Conservation (phyloP, 2,888 invertebrate genomes). For the Acanthoscelides obtectus region DNA sequence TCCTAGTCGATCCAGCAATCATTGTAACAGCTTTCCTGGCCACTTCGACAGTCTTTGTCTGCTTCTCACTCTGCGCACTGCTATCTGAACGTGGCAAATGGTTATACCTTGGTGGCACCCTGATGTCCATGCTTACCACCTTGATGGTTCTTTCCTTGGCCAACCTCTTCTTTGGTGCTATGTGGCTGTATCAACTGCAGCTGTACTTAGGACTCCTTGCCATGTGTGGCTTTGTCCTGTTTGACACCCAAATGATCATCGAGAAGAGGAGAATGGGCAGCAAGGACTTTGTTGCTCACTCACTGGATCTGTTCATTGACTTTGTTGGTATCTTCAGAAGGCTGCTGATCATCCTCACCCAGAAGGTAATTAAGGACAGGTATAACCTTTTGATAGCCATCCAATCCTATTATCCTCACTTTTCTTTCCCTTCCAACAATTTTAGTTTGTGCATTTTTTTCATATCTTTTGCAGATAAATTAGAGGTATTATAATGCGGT, state of each 20-base stretch:
- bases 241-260: conserved; percentile 95
- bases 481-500: neutral
- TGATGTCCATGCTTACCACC: conserved; percentile 77
- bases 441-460: too few relatives aligned
- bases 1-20: conserved; percentile 79
- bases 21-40: conserved; percentile 82
- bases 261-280: conserved; percentile 87
- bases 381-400: conserved; percentile 20
- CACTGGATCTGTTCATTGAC: conserved; percentile 91
- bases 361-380: conserved; percentile 63
- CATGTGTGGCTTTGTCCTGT: conserved; percentile 94
- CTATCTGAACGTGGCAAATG: conserved; percentile 70
- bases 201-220: conserved; percentile 83
- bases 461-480: too few relatives aligned
- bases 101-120: conserved; percentile 78
- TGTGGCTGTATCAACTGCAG: conserved; percentile 69
- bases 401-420: neutral
- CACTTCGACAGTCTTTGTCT: conserved; percentile 84
- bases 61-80: conserved; percentile 85
- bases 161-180: conserved; percentile 83
- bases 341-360: conserved; percentile 82
- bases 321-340: conserved; percentile 91
- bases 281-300: conserved; percentile 89
- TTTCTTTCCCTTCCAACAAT: neutral
- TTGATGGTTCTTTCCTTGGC: conserved; percentile 73